Evolutionary conservation across 2,113 vertebrate species (phyloP).

Genomic region (Struthio camelus): DNA sequence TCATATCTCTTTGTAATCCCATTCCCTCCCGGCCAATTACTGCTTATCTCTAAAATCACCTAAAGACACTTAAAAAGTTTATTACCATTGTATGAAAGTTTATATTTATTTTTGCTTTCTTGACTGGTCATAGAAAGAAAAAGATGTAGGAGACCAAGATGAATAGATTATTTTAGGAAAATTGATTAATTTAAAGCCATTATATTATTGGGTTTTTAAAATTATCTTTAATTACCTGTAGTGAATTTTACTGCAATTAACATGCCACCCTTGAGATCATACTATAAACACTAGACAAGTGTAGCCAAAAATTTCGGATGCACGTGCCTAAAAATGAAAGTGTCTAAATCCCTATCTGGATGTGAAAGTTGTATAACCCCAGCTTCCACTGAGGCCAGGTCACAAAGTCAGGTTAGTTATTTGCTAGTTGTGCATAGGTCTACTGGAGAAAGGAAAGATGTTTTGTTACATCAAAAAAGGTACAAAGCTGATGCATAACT

Average conservation of each 20-base stretch:
- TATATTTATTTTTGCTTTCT: background rate
- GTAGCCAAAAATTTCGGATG: background rate
- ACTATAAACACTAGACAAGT: background rate
- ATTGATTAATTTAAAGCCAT: background rate
- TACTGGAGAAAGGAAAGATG: fast-evolving
- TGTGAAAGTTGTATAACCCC: background rate
- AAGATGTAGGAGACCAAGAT: background rate
- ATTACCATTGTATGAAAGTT: background rate
- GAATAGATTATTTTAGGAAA: background rate
- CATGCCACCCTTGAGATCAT: background rate
- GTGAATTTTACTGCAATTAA: background rate
- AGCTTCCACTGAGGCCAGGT: background rate
- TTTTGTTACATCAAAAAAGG: background rate
- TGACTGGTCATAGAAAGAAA: background rate
- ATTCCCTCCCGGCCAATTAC: background rate
- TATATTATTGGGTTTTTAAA: background rate
- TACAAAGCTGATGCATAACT: background rate
- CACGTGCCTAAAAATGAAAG: background rate
- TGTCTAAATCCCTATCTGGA: background rate
- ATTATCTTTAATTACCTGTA: background rate
- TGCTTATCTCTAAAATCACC: background rate
- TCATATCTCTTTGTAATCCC: background rate
- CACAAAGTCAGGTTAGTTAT: fast-evolving
- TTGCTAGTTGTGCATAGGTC: background rate
- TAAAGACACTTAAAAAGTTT: background rate